Conservation (phyloP, 2,888 invertebrate species). For the Drosophila phalerata region DNA sequence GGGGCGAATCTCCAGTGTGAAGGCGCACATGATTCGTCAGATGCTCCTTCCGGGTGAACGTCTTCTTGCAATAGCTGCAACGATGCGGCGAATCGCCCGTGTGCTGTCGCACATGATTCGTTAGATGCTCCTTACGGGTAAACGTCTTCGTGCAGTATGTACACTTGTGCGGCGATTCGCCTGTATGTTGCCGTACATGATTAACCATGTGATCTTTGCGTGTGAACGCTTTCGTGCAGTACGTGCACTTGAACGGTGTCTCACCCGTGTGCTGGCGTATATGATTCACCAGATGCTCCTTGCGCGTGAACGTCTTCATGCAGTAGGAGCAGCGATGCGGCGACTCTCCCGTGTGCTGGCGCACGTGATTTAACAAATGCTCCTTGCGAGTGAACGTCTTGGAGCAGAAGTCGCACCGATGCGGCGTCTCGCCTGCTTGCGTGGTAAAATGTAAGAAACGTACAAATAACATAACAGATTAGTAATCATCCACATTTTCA, state of each 20-base stretch:
- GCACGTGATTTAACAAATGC: slow-evolving; percentile 94
- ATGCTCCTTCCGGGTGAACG: slow-evolving; percentile 94
- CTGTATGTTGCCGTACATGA: slow-evolving; percentile 93
- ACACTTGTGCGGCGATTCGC: slow-evolving; percentile 94
- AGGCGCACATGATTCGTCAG: slow-evolving; percentile 93
- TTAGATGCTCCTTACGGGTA: slow-evolving; percentile 93
- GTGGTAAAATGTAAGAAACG: slow-evolving; percentile 41
- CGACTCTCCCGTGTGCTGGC: slow-evolving; percentile 93
- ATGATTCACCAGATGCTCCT: slow-evolving; percentile 95
- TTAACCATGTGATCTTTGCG: slow-evolving; percentile 91
- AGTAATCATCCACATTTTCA: slow-evolving; percentile 66
- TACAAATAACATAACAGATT: slow-evolving; percentile 87
- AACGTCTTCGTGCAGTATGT: slow-evolving; percentile 93
- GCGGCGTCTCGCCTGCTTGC: slow-evolving; percentile 90
- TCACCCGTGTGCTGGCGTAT: slow-evolving; percentile 94
- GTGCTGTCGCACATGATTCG: slow-evolving; percentile 93
- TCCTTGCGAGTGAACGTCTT: slow-evolving; percentile 95
- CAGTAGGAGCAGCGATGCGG: slow-evolving; percentile 94
- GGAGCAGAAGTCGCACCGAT: slow-evolving; percentile 94
- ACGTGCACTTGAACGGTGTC: slow-evolving; percentile 93
- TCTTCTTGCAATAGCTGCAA: slow-evolving; percentile 85
- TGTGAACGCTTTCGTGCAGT: slow-evolving; percentile 94
- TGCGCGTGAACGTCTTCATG: slow-evolving; percentile 94
- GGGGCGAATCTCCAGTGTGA: slow-evolving; percentile 93
- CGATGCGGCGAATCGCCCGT: slow-evolving; percentile 91